Evolutionary conservation across 2,113 vertebrate genomes (phyloP), one percentile per base, ranked within the genome.

Genomic region (Pseudolaguvia tuberculata): DNA sequence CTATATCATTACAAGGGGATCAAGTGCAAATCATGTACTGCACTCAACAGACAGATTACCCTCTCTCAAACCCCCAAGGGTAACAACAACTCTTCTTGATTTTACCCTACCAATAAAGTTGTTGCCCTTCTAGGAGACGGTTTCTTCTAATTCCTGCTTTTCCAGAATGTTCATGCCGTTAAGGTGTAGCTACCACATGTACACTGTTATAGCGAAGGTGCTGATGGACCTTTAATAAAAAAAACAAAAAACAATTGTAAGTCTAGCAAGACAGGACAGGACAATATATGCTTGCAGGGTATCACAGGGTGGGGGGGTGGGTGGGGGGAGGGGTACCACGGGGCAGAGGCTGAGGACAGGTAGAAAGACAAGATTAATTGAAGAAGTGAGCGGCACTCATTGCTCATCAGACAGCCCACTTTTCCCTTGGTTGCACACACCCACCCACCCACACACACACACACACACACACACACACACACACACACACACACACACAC

Each of bases 351-450:
- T 88, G 92, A 91, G 94, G 90, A 94, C 94, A 94, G 94, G 94
- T 96, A 92, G 93, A 91, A 87, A 93, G 94, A 95, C 94, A 93
- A 96, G 95, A 97, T 98, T 95, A 96, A 96, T 96, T 94, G 94
- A 93, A 93, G 92, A 94, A 89, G 92, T 93, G 91, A 86, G 91
- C 91, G 89, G 90, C 90, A 82, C 92, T 96, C 94, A 94, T 94
- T 93, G 93, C 93, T 96, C 94, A 94, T 95, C 93, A 93, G 92
- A 89, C 92, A 89, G 63, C 73, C 77, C 53, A 63, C 76, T 72
- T 74, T 86, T 88, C 86, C 79, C 73, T 86, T 61, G 67, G 67
- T 59, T 63, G 57, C 67, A 70, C 66, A 65, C 77, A 42, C 67
- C 67, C 75, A 77, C 75, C 3, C 57, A 55, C 67, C 29, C 75